Evolutionary conservation across 35 echinoderm and acorn worm species (phyloP).

Genomic region (Hemicentrotus pulcherrimus): DNA sequence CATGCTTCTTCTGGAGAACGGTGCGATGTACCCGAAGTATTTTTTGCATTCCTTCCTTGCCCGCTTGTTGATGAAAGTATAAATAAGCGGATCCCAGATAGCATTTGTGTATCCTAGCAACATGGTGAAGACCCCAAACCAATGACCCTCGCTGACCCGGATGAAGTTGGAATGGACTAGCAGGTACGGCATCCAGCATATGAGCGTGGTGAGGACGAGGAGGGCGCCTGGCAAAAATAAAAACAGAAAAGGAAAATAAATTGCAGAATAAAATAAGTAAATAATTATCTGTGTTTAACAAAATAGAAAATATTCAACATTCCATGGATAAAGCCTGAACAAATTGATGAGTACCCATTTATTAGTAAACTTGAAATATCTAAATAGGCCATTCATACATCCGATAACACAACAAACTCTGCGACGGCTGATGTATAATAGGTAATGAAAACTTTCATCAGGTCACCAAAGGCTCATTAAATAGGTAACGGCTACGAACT

Average conservation of each 20-base stretch:
- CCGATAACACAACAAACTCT: too few relatives aligned
- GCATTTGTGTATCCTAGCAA: slow-evolving; percentile 35
- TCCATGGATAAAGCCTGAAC: too few relatives aligned
- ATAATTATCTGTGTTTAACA: too few relatives aligned
- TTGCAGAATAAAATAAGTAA: too few relatives aligned
- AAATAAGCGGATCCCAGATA: slow-evolving; percentile 28
- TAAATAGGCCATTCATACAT: too few relatives aligned
- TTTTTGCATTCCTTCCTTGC: slow-evolving; percentile 17
- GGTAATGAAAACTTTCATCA: too few relatives aligned
- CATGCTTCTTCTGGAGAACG: not conserved
- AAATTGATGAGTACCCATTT: too few relatives aligned
- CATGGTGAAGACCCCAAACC: slow-evolving; percentile 40
- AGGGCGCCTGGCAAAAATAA: slow-evolving; percentile 14
- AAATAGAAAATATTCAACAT: too few relatives aligned
- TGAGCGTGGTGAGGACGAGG: slow-evolving; percentile 16
- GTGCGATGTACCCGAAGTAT: not conserved
- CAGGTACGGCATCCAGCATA: slow-evolving; percentile 40
- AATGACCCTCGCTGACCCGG: slow-evolving; percentile 43
- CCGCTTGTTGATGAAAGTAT: slow-evolving; percentile 25
- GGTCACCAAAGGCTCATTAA: too few relatives aligned
- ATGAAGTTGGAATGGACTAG: slow-evolving; percentile 43
- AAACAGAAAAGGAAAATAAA: not conserved
- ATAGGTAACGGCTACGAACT: too few relatives aligned
- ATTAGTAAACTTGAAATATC: too few relatives aligned
- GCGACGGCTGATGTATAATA: too few relatives aligned